phyloP scores from a whole-genome alignment of 2,113 vertebrate species.

The Mesocricetus auratus region DNA sequence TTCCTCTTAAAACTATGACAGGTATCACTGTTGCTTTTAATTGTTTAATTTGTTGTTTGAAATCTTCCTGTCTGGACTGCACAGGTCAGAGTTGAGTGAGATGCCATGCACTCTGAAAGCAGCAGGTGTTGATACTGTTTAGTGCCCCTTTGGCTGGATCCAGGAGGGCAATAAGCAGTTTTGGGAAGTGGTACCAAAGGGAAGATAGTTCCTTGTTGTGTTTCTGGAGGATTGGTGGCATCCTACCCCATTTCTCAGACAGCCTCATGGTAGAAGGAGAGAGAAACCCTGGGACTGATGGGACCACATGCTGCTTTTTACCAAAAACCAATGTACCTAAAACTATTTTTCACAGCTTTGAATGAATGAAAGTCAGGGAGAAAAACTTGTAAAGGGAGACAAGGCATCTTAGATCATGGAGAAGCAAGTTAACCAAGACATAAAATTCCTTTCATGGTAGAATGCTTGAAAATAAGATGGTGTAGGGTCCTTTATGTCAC shows the following conservation, averaged over 20 bases:
- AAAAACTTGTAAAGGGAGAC: neutral
- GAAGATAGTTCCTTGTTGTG: neutral
- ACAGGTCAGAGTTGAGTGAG: neutral
- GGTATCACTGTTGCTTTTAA: neutral
- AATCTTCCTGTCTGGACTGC: neutral
- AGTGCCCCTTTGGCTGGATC: neutral
- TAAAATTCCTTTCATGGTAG: neutral
- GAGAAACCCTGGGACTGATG: too few relatives aligned
- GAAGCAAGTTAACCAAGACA: neutral
- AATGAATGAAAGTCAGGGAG: neutral
- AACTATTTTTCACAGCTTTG: neutral
- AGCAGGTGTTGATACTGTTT: neutral
- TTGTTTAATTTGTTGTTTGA: conserved; percentile 20
- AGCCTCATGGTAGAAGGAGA: neutral
- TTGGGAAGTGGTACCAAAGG: neutral
- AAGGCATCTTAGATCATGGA: neutral
- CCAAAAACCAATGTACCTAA: neutral
- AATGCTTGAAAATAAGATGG: neutral
- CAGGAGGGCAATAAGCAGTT: neutral
- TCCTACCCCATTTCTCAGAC: neutral
- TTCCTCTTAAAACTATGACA: neutral
- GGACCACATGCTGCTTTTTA: neutral
- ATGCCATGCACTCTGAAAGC: neutral
- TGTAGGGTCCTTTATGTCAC: neutral
- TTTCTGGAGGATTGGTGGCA: neutral